These are phyloP conservation scores for Caligus rogercresseyi DNA, from an alignment of 1,140 invertebrate species.

Conservation along the genomic window DNA sequence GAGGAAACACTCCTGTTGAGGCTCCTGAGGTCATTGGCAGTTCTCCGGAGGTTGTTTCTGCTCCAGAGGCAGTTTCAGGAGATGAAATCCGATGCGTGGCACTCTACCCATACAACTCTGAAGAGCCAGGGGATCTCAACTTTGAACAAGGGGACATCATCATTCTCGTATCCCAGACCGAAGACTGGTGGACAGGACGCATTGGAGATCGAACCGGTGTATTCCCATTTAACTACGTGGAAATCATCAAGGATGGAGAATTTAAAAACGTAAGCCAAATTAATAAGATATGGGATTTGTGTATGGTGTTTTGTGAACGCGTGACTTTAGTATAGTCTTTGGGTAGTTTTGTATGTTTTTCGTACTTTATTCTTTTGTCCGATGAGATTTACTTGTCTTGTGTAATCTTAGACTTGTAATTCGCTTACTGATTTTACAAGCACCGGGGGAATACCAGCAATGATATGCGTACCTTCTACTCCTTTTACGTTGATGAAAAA, in stretches of 20 bases:
- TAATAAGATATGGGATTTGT: conserved; percentile 22
- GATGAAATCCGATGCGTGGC: conserved; percentile 2
- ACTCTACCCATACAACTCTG: conserved; percentile 36
- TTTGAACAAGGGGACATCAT: conserved; percentile 83
- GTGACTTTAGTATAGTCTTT: too few species aligned
- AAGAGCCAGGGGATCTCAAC: conserved; percentile 70
- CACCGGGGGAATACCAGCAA: too few species aligned
- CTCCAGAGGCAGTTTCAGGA: neutral
- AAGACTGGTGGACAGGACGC: conserved; percentile 94
- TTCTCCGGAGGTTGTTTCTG: neutral
- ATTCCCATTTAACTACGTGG: conserved; percentile 86
- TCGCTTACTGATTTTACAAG: too few species aligned
- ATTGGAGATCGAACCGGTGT: conserved; percentile 68
- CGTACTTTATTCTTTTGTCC: too few species aligned
- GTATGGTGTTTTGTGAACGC: too few species aligned
- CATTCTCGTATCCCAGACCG: conserved; percentile 65
- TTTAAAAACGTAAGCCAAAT: conserved; percentile 8
- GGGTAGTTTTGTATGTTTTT: too few species aligned
- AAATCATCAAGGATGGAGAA: conserved; percentile 26
- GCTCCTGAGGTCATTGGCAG: neutral
- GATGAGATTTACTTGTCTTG: too few species aligned
- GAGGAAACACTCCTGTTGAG: neutral
- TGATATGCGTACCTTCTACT: too few species aligned
- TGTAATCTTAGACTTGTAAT: too few species aligned
- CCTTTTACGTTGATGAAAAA: too few species aligned